These are phyloP conservation scores for Pristionchus fissidentatus DNA, from an alignment of 2,888 invertebrate genomes.

Conservation along the genomic window DNA sequence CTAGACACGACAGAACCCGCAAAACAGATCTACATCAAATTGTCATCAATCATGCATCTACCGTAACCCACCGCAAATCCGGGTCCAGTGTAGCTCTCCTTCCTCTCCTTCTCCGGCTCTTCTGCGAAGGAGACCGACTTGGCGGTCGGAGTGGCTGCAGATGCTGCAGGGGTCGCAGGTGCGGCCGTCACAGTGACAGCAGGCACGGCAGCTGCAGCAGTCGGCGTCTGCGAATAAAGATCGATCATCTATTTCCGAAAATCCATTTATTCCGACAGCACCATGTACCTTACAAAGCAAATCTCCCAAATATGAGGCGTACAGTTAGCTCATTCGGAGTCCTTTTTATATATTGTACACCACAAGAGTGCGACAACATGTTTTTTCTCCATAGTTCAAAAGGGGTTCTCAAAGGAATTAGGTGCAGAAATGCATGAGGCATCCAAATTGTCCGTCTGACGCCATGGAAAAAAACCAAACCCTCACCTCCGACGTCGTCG, in stretches of 20 bases:
- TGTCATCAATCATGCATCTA: no score
- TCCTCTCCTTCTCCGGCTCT: conserved; percentile 36
- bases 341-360: no score
- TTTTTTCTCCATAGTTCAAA: no score
- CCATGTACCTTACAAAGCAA: no score
- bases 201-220: conserved; percentile 39
- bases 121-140: background rate
- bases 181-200: conserved; percentile 15
- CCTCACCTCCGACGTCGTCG: background rate
- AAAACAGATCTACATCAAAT: no score
- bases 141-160: background rate
- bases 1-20: background rate
- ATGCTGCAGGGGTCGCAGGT: background rate
- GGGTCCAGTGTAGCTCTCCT: conserved; percentile 1
- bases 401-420: no score
- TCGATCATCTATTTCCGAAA: no score
- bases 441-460: background rate
- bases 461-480: background rate
- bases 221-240: background rate
- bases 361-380: no score
- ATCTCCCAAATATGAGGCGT: no score
- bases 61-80: background rate
- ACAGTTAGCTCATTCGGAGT: no score
- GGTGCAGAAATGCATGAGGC: no score
- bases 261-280: no score